Conservation (phyloP, 2,113 vertebrate genomes). For the Catharus minimus region DNA sequence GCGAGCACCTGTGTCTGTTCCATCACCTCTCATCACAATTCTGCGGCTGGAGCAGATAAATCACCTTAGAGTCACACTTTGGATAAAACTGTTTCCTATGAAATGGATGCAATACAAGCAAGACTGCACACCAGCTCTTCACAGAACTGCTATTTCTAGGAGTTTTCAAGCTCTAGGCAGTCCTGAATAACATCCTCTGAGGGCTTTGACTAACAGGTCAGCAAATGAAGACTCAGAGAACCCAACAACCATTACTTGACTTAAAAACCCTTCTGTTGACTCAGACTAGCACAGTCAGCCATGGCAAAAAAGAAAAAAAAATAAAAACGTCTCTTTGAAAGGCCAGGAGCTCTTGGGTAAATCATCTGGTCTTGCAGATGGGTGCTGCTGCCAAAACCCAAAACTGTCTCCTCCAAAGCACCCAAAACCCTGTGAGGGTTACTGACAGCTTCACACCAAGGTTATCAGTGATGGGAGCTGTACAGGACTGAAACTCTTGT, state of each 20-base stretch:
- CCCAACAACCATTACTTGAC: neutral
- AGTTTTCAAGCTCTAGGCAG: neutral
- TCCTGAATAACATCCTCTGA: neutral
- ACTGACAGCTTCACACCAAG: neutral
- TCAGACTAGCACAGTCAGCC: neutral
- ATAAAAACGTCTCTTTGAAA: neutral
- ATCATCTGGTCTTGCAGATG: neutral
- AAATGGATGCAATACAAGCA: neutral
- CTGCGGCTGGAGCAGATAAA: neutral
- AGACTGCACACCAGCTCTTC: neutral
- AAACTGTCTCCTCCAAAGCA: neutral
- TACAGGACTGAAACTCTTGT: neutral
- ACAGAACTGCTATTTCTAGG: neutral
- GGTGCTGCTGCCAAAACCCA: neutral
- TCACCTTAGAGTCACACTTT: neutral
- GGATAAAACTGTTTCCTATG: neutral
- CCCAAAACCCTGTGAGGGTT: neutral
- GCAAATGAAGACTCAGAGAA: neutral
- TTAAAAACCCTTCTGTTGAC: neutral
- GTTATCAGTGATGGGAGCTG: neutral
- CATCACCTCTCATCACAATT: rapidly evolving
- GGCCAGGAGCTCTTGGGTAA: neutral
- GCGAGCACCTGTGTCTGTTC: neutral
- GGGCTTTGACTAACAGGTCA: neutral
- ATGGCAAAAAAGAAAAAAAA: neutral